phyloP scores from a whole-genome alignment of 2,797 vertebrate species.

The Bryconaethiops microstoma region DNA sequence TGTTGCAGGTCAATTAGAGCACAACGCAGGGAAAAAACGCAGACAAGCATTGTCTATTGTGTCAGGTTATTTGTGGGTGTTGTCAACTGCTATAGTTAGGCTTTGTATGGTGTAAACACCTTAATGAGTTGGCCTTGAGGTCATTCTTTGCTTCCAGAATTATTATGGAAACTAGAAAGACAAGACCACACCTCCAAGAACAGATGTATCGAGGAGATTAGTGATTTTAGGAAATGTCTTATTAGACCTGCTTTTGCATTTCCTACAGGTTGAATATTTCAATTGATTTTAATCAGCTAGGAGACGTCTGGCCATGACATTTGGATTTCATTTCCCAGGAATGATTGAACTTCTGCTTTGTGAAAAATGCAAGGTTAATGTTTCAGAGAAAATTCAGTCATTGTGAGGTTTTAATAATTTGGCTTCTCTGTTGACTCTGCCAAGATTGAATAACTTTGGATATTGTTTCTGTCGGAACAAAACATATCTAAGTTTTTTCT shows the following conservation, averaged over 20 bases:
- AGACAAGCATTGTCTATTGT: not conserved
- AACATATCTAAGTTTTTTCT: not conserved
- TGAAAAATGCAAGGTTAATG: not conserved
- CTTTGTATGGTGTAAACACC: constrained; percentile 26
- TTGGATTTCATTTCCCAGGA: not conserved
- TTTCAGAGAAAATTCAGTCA: not conserved
- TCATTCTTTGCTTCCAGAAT: constrained; percentile 4
- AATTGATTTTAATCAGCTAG: no score
- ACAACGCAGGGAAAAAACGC: not conserved
- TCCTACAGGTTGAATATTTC: not conserved
- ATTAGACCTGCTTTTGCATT: not conserved
- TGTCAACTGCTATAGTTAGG: constrained; percentile 7
- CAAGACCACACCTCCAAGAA: not conserved
- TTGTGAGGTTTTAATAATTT: not conserved
- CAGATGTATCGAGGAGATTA: not conserved
- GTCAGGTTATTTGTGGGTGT: constrained; percentile 7
- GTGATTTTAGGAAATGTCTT: not conserved
- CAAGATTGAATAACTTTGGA: not conserved
- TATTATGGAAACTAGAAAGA: not conserved
- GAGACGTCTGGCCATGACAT: not conserved
- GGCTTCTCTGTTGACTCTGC: not conserved
- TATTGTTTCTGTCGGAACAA: not conserved
- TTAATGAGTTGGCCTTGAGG: constrained; percentile 11
- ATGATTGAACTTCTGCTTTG: not conserved
- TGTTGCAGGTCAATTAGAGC: constrained; percentile 1